A percentile compares a stretch with the other conserved stretches of the same genome.
These are phyloP conservation scores for Petrocephalus sullivani DNA, from an alignment of 2,797 vertebrate genomes.

Conservation along the genomic window DNA sequence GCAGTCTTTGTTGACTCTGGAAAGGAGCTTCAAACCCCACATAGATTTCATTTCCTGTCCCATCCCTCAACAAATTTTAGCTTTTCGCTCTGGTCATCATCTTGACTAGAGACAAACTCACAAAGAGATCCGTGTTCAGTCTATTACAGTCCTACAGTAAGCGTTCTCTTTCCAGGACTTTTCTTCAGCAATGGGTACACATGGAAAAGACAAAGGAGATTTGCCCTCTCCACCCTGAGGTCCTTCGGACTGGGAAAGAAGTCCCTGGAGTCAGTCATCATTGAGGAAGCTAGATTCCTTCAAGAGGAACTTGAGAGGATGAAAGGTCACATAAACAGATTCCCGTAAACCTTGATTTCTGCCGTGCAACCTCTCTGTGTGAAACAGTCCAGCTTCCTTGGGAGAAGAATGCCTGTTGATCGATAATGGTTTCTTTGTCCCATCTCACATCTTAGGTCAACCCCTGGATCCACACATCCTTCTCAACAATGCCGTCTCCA, in stretches of 20 bases:
- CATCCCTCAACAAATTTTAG: not conserved
- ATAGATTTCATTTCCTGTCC: not conserved
- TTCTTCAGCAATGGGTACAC: conserved; percentile 58
- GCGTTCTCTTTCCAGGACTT: conserved; percentile 42
- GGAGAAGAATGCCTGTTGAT: not conserved
- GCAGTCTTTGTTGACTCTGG: not conserved
- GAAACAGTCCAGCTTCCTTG: not conserved
- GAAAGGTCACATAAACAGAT: conserved; percentile 44
- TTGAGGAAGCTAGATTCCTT: conserved; percentile 53
- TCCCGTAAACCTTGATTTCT: not conserved
- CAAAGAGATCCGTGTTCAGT: not conserved
- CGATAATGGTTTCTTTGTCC: not conserved
- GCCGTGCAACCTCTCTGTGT: not conserved
- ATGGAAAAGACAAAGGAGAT: conserved; percentile 61
- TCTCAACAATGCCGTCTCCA: conserved; percentile 60
- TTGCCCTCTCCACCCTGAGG: conserved; percentile 56
- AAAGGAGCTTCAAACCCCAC: not conserved
- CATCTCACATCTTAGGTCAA: conserved; percentile 42
- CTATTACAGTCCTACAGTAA: not conserved
- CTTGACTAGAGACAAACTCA: not conserved
- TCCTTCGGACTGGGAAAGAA: conserved; percentile 55
- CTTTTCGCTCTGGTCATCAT: not conserved
- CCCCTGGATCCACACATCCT: conserved; percentile 55
- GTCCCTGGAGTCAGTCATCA: conserved; percentile 54
- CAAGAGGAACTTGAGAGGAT: conserved; percentile 52